Evolutionary conservation across 1,140 invertebrate species (phyloP).

Genomic region (Philaenus spumarius): DNA sequence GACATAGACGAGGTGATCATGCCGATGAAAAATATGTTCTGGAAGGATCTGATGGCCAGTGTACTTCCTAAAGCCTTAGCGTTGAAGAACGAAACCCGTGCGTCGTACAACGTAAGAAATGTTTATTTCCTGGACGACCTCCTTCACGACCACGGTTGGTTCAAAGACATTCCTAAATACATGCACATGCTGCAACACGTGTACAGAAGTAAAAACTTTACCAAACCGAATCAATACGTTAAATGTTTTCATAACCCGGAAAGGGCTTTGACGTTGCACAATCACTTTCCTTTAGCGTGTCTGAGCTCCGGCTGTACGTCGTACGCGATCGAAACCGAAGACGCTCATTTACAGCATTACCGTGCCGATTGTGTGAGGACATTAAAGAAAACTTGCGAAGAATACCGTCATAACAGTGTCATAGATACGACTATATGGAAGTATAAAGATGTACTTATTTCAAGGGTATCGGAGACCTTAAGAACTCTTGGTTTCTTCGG

Average conservation of each 20-base stretch:
- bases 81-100: slow-evolving; percentile 63
- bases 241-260: slow-evolving; percentile 93
- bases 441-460: slow-evolving; percentile 68
- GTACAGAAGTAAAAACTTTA: slow-evolving; percentile 83
- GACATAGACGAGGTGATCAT: slow-evolving; percentile 95
- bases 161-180: slow-evolving; percentile 77
- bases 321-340: slow-evolving; percentile 71
- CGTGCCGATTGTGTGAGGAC: slow-evolving; percentile 86
- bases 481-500: slow-evolving; percentile 64
- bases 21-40: slow-evolving; percentile 67
- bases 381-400: slow-evolving; percentile 75
- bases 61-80: slow-evolving; percentile 61
- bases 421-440: slow-evolving; percentile 84
- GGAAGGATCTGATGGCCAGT: slow-evolving; percentile 70
- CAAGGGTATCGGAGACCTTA: slow-evolving; percentile 60
- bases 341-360: slow-evolving; percentile 90
- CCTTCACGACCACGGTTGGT: slow-evolving; percentile 70
- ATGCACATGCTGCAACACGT: slow-evolving; percentile 94
- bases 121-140: slow-evolving; percentile 93
- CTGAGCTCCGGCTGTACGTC: slow-evolving; percentile 78
- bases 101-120: slow-evolving; percentile 86
- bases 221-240: slow-evolving; percentile 87
- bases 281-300: slow-evolving; percentile 88
- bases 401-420: slow-evolving; percentile 73
- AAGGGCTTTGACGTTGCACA: slow-evolving; percentile 81